These are phyloP conservation scores for Bos indicus DNA, from an alignment of 2,113 vertebrate genomes.

Conservation along the genomic window DNA sequence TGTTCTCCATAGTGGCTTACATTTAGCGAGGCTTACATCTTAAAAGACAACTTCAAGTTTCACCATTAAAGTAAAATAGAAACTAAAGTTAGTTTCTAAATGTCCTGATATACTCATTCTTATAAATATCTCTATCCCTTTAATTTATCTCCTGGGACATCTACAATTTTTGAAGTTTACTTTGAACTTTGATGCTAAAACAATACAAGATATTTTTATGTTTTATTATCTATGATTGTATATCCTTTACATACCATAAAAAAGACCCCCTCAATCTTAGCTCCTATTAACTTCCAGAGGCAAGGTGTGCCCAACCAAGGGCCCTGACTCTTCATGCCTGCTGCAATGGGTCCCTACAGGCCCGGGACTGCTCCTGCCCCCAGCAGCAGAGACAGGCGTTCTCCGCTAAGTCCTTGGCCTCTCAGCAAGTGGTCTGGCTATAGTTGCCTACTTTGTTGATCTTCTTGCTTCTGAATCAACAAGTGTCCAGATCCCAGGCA, in stretches of 20 bases:
- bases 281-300: background rate
- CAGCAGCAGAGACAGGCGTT: background rate
- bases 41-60: background rate
- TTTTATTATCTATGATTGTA: background rate
- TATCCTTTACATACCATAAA: background rate
- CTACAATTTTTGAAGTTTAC: conserved; percentile 16
- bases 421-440: background rate
- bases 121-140: background rate
- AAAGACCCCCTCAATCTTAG: background rate
- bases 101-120: background rate
- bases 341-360: background rate
- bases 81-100: background rate
- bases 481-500: background rate
- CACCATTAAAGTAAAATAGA: background rate
- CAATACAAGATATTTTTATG: background rate
- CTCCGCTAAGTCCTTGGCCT: background rate
- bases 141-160: background rate
- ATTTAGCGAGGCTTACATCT: background rate
- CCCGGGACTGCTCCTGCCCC: background rate
- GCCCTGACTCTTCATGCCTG: background rate
- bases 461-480: background rate
- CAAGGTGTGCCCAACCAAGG: background rate
- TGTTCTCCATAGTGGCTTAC: background rate
- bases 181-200: conserved; percentile 31
- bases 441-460: background rate